These are phyloP conservation scores for Semotilus atromaculatus DNA, from an alignment of 2,797 vertebrate species.

Conservation along the genomic window DNA sequence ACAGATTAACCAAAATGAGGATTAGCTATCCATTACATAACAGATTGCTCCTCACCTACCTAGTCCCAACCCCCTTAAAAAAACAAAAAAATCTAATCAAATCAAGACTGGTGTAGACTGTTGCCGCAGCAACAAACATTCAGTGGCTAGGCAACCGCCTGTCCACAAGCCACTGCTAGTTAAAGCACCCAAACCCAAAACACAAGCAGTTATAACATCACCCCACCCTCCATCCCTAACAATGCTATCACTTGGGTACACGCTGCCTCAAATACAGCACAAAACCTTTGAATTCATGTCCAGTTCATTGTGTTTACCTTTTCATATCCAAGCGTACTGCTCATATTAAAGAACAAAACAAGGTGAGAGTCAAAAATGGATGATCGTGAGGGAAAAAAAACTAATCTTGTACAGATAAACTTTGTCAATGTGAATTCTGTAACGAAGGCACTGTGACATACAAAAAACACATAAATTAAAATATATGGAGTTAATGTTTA, in stretches of 20 bases:
- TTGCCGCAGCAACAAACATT: conserved; percentile 35
- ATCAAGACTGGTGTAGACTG: conserved; percentile 21
- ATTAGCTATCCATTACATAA: conserved; percentile 57
- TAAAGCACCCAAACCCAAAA: conserved; percentile 36
- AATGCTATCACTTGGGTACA: conserved; percentile 23
- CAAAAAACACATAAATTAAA: conserved; percentile 18
- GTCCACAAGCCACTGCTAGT: conserved; percentile 28
- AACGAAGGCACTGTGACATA: not conserved
- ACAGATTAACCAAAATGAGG: conserved; percentile 58
- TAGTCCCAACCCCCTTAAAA: conserved; percentile 7
- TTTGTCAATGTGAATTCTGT: not conserved
- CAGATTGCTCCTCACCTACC: conserved; percentile 46
- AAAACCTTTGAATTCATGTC: not conserved
- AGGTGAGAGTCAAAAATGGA: not conserved
- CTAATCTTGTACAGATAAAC: not conserved
- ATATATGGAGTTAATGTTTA: not conserved
- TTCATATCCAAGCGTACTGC: not conserved
- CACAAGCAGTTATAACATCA: conserved; percentile 39
- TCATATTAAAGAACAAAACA: not conserved
- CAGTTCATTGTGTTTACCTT: not conserved
- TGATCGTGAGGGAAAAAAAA: too few species aligned
- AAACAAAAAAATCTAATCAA: not conserved
- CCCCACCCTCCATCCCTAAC: conserved; percentile 23
- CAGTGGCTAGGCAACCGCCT: conserved; percentile 37
- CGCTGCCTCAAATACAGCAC: not conserved